phyloP scores from a whole-genome alignment of 2,797 vertebrate genomes.

The Erithacus rubecula region DNA sequence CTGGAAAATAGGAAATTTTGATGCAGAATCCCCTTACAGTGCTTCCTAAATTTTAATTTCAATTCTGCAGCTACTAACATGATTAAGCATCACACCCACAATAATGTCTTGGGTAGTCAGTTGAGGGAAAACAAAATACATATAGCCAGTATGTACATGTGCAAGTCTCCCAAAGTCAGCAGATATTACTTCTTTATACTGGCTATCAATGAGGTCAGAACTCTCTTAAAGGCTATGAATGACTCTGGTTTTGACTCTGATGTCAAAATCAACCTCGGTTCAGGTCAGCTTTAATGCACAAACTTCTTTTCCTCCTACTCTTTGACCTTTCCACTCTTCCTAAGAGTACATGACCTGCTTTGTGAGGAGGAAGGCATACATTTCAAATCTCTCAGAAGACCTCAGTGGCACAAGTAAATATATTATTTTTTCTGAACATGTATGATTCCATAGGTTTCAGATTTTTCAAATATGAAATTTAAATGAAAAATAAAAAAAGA shows the following conservation, averaged over 20 bases:
- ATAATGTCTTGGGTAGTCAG: background rate
- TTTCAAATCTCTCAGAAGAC: background rate
- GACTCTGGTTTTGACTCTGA: background rate
- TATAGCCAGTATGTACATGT: background rate
- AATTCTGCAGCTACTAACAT: background rate
- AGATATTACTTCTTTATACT: background rate
- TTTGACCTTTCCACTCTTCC: background rate
- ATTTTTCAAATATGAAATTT: constrained; percentile 11
- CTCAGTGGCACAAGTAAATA: background rate
- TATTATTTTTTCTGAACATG: background rate
- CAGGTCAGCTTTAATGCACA: background rate
- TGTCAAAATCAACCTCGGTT: background rate
- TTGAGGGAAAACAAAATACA: background rate
- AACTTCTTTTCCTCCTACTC: background rate
- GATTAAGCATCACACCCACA: background rate
- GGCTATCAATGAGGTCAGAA: background rate
- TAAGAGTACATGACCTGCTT: background rate
- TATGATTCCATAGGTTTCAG: constrained; percentile 1
- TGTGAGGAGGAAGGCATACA: background rate
- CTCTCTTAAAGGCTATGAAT: background rate
- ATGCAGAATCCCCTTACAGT: background rate
- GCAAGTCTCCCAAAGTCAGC: background rate
- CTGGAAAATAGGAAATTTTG: background rate
- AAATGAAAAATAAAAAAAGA: background rate
- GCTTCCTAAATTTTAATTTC: background rate